These are phyloP conservation scores for Geodia barretti DNA, from an alignment of 37 sponge, comb jelly and placozoan genomes.

Conservation along the genomic window DNA sequence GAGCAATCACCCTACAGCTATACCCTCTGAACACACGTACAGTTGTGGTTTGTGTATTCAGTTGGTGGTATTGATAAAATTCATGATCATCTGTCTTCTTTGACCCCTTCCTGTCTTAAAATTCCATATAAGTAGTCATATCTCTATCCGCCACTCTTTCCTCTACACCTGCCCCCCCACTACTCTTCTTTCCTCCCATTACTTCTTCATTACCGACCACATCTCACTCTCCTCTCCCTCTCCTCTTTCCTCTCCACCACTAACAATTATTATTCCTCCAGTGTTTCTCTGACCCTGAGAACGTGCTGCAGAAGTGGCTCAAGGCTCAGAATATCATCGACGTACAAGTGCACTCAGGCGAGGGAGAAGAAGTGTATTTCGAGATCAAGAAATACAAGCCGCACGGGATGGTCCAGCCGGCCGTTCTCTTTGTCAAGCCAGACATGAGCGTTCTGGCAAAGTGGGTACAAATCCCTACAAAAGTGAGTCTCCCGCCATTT, in stretches of 20 bases:
- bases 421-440: constrained; percentile 33
- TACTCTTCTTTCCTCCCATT: no score
- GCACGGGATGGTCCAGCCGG: constrained; percentile 65
- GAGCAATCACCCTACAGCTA: neutral
- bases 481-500: neutral
- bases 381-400: constrained; percentile 44
- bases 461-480: neutral
- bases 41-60: no score
- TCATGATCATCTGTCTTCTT: no score
- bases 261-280: no score
- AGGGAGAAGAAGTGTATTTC: constrained; percentile 45
- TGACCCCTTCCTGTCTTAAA: no score
- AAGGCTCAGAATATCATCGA: constrained; percentile 36
- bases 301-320: constrained; percentile 54
- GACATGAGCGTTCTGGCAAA: constrained; percentile 13
- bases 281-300: constrained; percentile 53
- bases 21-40: no score
- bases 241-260: neutral
- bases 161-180: no score
- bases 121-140: no score
- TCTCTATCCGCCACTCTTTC: no score
- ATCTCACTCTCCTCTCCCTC: neutral
- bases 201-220: no score
- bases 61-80: no score
- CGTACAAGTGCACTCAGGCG: neutral